phyloP scores from a whole-genome alignment of 2,797 vertebrate genomes.

The Pipistrellus pygmaeus region DNA sequence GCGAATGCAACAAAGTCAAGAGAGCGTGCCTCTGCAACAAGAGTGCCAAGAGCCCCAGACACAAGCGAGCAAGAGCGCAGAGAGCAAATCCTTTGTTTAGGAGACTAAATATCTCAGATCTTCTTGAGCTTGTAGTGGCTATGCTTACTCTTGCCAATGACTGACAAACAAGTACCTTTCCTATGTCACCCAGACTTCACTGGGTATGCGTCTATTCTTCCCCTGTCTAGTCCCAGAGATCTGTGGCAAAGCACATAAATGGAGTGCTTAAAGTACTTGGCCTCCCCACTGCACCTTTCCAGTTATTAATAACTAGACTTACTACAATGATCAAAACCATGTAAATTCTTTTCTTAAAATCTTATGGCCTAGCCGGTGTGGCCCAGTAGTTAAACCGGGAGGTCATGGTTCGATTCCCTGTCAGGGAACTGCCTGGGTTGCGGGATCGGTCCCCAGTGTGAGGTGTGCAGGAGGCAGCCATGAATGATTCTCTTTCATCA shows the following conservation, averaged over 20 bases:
- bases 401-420: too few species aligned
- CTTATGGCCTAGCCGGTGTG: not conserved
- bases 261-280: not conserved
- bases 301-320: not conserved
- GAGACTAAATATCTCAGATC: not conserved
- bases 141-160: not conserved
- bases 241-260: not conserved
- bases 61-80: not conserved
- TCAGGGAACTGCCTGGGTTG: too few species aligned
- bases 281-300: not conserved
- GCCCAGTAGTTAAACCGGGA: too few species aligned
- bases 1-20: not conserved
- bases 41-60: not conserved
- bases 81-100: not conserved
- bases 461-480: too few species aligned
- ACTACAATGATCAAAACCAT: not conserved
- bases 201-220: not conserved
- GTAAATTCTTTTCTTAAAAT: not conserved
- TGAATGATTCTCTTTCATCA: too few species aligned
- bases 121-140: not conserved
- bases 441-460: too few species aligned
- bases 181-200: not conserved
- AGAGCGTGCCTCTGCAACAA: not conserved
- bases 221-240: not conserved
- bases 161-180: not conserved